phyloP scores from a whole-genome alignment of 1,140 invertebrate genomes.

The Drosophila melanica region DNA sequence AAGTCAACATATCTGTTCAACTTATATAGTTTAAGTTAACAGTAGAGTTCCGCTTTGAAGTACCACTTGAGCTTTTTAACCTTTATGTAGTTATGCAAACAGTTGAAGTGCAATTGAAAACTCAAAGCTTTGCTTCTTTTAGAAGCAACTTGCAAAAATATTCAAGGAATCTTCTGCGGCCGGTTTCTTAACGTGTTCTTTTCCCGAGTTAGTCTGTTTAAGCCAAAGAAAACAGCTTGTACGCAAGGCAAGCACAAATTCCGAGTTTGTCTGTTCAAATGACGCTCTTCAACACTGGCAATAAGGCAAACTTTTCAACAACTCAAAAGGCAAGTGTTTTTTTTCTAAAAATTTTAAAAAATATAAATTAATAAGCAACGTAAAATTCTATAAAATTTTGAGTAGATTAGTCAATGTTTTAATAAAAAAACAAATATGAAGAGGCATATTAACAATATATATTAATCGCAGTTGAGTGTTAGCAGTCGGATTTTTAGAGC shows the following conservation, averaged over 20 bases:
- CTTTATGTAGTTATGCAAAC: slow-evolving; percentile 22
- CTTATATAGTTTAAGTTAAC: slow-evolving; percentile 6
- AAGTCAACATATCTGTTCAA: slow-evolving; percentile 1
- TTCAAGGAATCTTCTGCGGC: slow-evolving; percentile 41
- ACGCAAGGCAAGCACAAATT: neutral
- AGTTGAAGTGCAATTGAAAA: slow-evolving; percentile 59
- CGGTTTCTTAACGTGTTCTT: slow-evolving; percentile 14
- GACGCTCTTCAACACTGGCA: slow-evolving; percentile 29
- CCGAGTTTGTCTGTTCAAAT: slow-evolving; percentile 13
- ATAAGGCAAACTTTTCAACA: slow-evolving; percentile 61
- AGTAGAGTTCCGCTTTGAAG: neutral
- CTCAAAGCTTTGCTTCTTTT: slow-evolving; percentile 49
- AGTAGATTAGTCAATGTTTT: slow-evolving; percentile 28
- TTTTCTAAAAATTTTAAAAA: slow-evolving; percentile 29
- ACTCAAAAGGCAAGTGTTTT: slow-evolving; percentile 10
- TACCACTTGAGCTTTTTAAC: slow-evolving; percentile 8
- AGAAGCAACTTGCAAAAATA: slow-evolving; percentile 22
- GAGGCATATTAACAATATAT: neutral
- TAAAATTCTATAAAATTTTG: slow-evolving; percentile 11
- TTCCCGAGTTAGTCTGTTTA: slow-evolving; percentile 29
- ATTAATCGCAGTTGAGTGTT: neutral
- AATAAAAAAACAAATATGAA: slow-evolving; percentile 3
- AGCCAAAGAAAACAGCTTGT: neutral
- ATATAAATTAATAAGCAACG: slow-evolving; percentile 20
- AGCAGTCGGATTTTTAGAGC: slow-evolving; percentile 40